Evolutionary conservation across 2,888 invertebrate species (phyloP), one percentile per base, ranked within the genome.

Genomic region (Noctua janthe): DNA sequence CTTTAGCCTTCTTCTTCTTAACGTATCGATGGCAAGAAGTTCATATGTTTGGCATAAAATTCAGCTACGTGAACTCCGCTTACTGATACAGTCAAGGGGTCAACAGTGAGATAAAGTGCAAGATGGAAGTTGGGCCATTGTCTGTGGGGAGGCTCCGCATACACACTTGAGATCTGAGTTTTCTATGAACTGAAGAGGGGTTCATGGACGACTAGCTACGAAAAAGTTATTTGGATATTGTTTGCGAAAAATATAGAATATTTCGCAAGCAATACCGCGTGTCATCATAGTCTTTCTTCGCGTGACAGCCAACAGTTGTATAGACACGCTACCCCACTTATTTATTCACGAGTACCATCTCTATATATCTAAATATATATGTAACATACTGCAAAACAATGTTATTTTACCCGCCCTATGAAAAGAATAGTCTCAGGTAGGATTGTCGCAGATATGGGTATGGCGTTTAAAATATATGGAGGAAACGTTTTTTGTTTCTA

Each of bases 291-390:
- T 79, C 39, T 15, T 5, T 17, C 1, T n/a, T 92, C 82, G 92
- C 92, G 92, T 92, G 92, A 69, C 84, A 66, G n/a, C 66, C 17
- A 39, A 54, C 84, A 66, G 87, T 91, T 86, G 83, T 74, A 59
- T 80, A 39, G 70, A 73, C 89, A 91, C 64, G 72, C 75, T 78
- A 83, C 87, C 86, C 90, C 89, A 88, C 86, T 90, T 92, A 92
- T 91, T 92, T 91, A 92, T 91, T 90, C 90, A 90, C 79, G 85
- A 89, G 82, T 67, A 69, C 69, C 72, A 82, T 74, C 6, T 67
- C 43, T 69, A 69, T 69, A n/a, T 69, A 43, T 15, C 47, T 47
- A 7, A 47, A 69, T n/a, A 47, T 69, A 47, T 69, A 47, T 69
- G n/a, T n/a, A 43, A 71, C 76, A 64, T 67, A 76, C 74, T 67